A percentile compares a stretch with the other conserved stretches of the same genome.
These are phyloP conservation scores for Drosophila melanocephala DNA, from an alignment of 2,888 invertebrate genomes.

Conservation along the genomic window DNA sequence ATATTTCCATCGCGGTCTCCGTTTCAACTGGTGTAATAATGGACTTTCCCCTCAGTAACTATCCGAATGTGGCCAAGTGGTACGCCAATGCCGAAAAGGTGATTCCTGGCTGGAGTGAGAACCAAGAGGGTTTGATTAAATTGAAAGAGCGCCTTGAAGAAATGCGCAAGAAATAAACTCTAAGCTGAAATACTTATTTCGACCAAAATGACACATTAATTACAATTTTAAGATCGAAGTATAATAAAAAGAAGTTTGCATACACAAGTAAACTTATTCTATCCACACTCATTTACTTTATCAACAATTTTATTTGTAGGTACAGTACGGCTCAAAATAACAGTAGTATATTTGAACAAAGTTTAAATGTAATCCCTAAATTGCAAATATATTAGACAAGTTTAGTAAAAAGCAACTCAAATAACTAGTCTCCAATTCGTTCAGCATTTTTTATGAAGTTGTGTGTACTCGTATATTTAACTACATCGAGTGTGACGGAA, in stretches of 20 bases:
- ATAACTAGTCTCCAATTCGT: neutral
- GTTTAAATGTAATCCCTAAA: no score
- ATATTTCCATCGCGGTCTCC: conserved; percentile 89
- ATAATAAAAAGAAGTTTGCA: neutral
- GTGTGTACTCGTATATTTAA: neutral
- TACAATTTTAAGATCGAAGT: neutral
- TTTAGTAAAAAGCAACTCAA: neutral
- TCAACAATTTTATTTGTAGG: neutral
- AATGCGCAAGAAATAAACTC: conserved; percentile 72
- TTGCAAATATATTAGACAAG: no score
- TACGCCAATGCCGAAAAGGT: conserved; percentile 87
- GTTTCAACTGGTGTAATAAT: conserved; percentile 90
- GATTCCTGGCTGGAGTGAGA: conserved; percentile 88
- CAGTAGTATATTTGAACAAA: neutral
- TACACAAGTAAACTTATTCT: neutral
- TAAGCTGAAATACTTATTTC: neutral
- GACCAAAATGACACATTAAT: neutral
- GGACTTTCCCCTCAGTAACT: conserved; percentile 89
- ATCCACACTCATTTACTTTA: neutral
- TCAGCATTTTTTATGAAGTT: neutral
- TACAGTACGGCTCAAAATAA: no score
- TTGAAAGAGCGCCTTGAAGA: conserved; percentile 84
- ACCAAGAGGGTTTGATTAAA: conserved; percentile 86
- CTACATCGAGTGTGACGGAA: neutral
- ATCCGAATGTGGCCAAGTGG: conserved; percentile 89